Conservation (phyloP, 2,888 invertebrate species). For the Cataglyphis cursor region DNA sequence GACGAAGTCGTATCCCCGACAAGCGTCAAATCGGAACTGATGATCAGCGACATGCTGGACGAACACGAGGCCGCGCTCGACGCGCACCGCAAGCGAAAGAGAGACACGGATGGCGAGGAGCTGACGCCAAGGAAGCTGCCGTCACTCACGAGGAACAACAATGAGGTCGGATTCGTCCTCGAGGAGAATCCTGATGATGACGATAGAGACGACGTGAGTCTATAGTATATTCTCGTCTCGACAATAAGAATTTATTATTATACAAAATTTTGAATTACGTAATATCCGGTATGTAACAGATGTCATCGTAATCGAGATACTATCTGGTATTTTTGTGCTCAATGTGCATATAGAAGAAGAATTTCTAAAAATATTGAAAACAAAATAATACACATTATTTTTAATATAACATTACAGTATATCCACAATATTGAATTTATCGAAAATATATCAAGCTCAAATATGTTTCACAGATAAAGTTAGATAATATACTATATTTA, state of each 20-base stretch:
- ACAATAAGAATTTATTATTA: neutral
- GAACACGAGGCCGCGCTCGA: slow-evolving; percentile 79
- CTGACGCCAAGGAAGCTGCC: slow-evolving; percentile 83
- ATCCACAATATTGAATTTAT: neutral
- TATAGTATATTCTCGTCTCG: slow-evolving; percentile 1
- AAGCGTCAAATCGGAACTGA: slow-evolving; percentile 84
- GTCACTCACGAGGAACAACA: slow-evolving; percentile 82
- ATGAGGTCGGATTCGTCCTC: slow-evolving; percentile 85
- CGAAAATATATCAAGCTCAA: neutral
- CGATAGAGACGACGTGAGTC: slow-evolving; percentile 84
- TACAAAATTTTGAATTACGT: neutral
- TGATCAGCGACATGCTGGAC: slow-evolving; percentile 85
- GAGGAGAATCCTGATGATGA: slow-evolving; percentile 82
- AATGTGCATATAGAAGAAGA: neutral
- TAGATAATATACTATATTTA: neutral
- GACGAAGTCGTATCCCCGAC: slow-evolving; percentile 84
- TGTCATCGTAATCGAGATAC: neutral
- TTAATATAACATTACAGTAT: neutral
- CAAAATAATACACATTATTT: neutral
- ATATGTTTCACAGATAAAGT: neutral
- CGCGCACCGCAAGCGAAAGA: slow-evolving; percentile 80
- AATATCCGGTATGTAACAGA: neutral
- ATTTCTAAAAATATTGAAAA: neutral
- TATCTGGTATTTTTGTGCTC: neutral
- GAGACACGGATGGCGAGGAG: slow-evolving; percentile 80